Evolutionary conservation across 2,797 vertebrate genomes (phyloP).

Genomic region (Pogoniulus pusillus): DNA sequence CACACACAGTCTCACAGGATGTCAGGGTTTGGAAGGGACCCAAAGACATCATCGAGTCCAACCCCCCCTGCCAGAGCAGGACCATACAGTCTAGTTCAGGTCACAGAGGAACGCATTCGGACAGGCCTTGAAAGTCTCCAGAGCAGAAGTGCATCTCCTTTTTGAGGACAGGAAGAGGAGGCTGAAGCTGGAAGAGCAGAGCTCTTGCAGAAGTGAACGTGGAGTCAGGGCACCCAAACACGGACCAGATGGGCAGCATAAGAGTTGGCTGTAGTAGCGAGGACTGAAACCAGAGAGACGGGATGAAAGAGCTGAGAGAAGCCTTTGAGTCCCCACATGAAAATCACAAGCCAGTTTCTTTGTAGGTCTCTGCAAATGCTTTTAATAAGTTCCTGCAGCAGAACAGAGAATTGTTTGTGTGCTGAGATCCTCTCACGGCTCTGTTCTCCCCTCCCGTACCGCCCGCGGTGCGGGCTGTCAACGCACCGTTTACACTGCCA

Average conservation of each 20-base stretch:
- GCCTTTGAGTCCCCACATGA: not conserved
- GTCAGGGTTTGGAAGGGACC: too few species aligned
- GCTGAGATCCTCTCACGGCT: accelerated
- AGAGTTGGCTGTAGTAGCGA: not conserved
- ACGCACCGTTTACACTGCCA: not conserved
- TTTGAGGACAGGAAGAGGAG: not conserved
- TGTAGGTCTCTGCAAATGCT: not conserved
- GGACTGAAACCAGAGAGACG: accelerated
- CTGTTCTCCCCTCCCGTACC: not conserved
- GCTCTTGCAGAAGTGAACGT: not conserved
- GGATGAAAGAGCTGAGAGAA: not conserved
- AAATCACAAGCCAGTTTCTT: not conserved
- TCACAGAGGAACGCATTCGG: too few species aligned
- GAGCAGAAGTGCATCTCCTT: not conserved
- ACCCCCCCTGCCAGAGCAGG: too few species aligned
- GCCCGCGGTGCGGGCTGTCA: not conserved
- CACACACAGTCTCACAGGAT: too few species aligned
- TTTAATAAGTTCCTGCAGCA: not conserved
- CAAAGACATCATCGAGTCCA: too few species aligned
- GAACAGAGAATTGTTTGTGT: not conserved
- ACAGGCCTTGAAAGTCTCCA: too few species aligned
- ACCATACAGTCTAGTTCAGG: too few species aligned
- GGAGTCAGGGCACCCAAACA: not conserved
- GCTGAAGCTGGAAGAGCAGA: not conserved
- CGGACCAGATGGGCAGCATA: not conserved